Conservation (phyloP, 35 echinoderm and acorn worm genomes). For the Heliocidaris tuberculata region DNA sequence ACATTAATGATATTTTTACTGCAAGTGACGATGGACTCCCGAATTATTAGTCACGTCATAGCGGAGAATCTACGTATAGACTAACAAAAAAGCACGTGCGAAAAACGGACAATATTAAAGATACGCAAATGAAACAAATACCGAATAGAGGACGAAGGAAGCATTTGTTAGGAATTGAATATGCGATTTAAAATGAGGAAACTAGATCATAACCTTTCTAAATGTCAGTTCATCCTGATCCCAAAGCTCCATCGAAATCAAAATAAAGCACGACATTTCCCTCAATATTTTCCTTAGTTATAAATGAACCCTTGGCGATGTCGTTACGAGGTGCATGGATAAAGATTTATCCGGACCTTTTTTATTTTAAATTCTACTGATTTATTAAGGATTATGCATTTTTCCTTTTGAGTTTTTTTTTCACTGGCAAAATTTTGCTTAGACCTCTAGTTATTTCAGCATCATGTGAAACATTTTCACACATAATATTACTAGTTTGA, state of each 20-base stretch:
- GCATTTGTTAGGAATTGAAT: background rate
- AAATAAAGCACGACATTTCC: background rate
- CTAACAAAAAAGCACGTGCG: background rate
- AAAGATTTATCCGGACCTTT: background rate
- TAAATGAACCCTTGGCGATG: background rate
- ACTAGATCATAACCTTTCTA: slow-evolving; percentile 11
- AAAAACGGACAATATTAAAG: background rate
- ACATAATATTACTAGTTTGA: background rate
- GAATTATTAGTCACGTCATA: background rate
- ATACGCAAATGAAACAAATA: background rate
- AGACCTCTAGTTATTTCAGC: background rate
- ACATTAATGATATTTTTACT: background rate
- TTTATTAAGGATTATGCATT: background rate
- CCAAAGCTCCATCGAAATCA: background rate
- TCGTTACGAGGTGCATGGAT: no score
- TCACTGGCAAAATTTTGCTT: background rate
- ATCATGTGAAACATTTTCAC: background rate
- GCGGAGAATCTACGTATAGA: background rate
- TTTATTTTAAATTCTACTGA: background rate
- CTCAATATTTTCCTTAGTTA: background rate
- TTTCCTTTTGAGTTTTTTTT: background rate
- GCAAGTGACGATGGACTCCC: no score
- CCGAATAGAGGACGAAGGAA: background rate
- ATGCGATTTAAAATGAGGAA: background rate
- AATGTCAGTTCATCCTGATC: background rate